phyloP scores from a whole-genome alignment of 2,888 invertebrate genomes.

The Clepsis dumicolana region DNA sequence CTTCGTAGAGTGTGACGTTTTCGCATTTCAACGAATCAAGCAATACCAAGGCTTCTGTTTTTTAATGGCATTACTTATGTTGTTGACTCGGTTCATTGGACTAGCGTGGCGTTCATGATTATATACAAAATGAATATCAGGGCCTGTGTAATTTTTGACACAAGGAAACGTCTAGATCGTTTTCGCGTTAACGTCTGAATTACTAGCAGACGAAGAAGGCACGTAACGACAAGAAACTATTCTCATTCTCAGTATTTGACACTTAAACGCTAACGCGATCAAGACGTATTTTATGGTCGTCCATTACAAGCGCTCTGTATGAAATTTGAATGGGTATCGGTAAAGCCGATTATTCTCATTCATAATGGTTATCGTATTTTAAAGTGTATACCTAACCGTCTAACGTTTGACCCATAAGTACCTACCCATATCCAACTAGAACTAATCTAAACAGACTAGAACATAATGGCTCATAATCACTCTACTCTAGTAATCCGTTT shows the following conservation, averaged over 20 bases:
- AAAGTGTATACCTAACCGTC: conserved; percentile 15
- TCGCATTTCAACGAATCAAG: conserved; percentile 40
- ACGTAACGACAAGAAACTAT: no score
- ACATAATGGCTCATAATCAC: conserved; percentile 27
- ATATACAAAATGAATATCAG: no score
- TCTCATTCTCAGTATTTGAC: no score
- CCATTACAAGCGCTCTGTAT: conserved; percentile 3
- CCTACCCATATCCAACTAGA: conserved; percentile 3
- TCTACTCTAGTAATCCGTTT: neutral
- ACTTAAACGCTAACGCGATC: no score
- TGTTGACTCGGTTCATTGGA: neutral
- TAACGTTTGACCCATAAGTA: conserved; percentile 3
- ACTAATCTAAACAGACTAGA: conserved; percentile 30
- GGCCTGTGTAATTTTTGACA: no score
- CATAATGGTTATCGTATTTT: neutral
- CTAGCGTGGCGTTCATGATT: neutral
- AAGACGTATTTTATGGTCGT: no score
- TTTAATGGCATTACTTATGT: conserved; percentile 31
- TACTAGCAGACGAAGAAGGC: no score
- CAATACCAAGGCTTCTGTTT: conserved; percentile 63
- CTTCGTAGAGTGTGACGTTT: conserved; percentile 15
- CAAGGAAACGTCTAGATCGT: no score
- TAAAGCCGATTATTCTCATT: conserved; percentile 21
- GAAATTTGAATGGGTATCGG: conserved; percentile 10
- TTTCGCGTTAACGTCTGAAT: no score